Base-by-base conservation (phyloP, 2,113 vertebrate genomes). In the Labrus mixtus region DNA sequence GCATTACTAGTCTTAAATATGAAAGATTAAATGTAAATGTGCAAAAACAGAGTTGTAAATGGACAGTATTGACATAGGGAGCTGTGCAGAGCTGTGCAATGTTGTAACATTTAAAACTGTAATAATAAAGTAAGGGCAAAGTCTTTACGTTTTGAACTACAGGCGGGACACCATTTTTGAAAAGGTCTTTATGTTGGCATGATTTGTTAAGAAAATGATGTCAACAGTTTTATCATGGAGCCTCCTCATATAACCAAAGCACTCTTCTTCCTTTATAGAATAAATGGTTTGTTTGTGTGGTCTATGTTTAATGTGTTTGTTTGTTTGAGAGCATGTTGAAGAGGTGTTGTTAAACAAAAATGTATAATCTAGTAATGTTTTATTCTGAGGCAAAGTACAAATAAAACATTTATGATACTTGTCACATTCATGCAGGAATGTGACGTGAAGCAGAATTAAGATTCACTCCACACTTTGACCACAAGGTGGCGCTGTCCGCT, bases 331-430 rank as follows among this genome's bases (percentile, higher is more conserved):
- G n/a, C 43, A 23, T 48, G 10, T 23, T 62, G 68, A 48, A 60
- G 48, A 57, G 54, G 73, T 60, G 76, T 79, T 85, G 78, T 76
- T 80, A 78, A 75, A 82, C 54, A 36, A 63, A 65, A 88, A 88
- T 73, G 61, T 9, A 74, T 80, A 73, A 65, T 74, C 6, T 46
- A 64, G 39, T 23, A 46, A 68, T 85, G 39, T 70, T 84, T 33
- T 86, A 68, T 87, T 83, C 81, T 46, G 66, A 81, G 74, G 80
- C 62, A 53, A 78, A 75, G 19, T 33, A 65, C 39, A 79, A 79
- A 79, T 81, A 64, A 83, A 77, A 68, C 43, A 76, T 76, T 55
- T 46, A 82, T 56, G 50, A 41, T 66, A 58, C 63, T 48, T 22
- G 23, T 45, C 22, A 57, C 46, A 54, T 9, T 13, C 16, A 48